These are phyloP conservation scores for Oreonectes daqikongensis DNA, from an alignment of 2,797 vertebrate species.

Conservation along the genomic window DNA sequence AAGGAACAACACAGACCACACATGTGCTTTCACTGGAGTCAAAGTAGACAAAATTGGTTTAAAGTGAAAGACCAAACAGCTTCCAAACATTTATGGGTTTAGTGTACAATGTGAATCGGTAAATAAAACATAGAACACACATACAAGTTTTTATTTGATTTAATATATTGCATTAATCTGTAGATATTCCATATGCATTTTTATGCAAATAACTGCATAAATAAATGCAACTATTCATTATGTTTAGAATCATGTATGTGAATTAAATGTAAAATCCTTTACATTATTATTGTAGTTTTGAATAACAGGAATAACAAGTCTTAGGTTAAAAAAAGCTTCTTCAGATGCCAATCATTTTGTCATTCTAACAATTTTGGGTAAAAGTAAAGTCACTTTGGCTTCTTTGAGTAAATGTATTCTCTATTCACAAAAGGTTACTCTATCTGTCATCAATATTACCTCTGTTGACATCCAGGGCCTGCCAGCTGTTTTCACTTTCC, in stretches of 20 bases:
- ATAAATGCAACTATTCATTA: no score
- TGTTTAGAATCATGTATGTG: no score
- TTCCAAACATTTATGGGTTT: background rate
- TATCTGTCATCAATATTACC: conserved; percentile 49
- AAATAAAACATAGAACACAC: background rate
- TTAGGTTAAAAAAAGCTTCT: background rate
- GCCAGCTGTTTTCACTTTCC: conserved; percentile 66
- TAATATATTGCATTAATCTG: background rate
- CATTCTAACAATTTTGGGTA: no score
- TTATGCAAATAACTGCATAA: no score
- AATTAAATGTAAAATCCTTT: no score
- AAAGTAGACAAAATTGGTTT: conserved; percentile 38
- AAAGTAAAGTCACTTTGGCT: background rate
- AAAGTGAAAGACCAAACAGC: conserved; percentile 29
- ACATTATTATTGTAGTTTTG: no score
- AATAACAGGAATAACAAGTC: no score
- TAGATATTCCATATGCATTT: background rate
- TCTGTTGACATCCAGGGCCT: conserved; percentile 52
- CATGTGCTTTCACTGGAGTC: conserved; percentile 36
- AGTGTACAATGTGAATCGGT: background rate
- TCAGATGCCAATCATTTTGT: conserved; percentile 1
- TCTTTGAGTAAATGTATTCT: conserved; percentile 31
- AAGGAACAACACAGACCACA: conserved; percentile 41
- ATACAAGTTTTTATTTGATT: background rate
- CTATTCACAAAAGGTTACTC: conserved; percentile 26